A percentile compares a stretch with the other conserved stretches of the same genome.
These are phyloP conservation scores for Lissonota sp. DNA, from an alignment of 2,888 invertebrate species.

Conservation along the genomic window DNA sequence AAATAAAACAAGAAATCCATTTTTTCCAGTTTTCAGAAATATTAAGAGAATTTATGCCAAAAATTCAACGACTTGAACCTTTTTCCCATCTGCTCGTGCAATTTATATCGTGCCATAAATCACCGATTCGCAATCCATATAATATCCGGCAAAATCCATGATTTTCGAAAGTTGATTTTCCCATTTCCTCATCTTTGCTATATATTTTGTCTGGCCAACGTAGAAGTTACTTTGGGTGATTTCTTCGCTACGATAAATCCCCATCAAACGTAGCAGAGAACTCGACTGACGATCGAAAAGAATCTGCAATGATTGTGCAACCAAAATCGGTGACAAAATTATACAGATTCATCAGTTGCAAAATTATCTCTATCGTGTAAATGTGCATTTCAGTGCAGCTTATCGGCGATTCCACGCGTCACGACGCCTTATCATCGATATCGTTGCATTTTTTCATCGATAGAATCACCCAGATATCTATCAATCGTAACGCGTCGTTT, in stretches of 20 bases:
- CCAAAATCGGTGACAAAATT: slow-evolving; percentile 22
- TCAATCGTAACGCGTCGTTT: slow-evolving; percentile 53
- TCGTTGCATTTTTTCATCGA: slow-evolving; percentile 69
- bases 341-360: neutral
- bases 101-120: slow-evolving; percentile 35
- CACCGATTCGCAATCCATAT: slow-evolving; percentile 23
- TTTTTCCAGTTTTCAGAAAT: too few species aligned
- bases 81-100: too few species aligned
- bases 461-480: slow-evolving; percentile 66
- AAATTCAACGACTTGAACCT: too few species aligned
- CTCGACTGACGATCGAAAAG: slow-evolving; percentile 3
- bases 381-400: neutral
- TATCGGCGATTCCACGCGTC: slow-evolving; percentile 61
- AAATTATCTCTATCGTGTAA: neutral
- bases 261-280: slow-evolving; percentile 1
- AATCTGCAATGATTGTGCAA: neutral
- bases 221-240: too few species aligned
- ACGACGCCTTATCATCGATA: slow-evolving; percentile 73
- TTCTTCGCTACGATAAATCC: slow-evolving; percentile 7
- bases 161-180: too few species aligned
- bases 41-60: too few species aligned
- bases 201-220: too few species aligned
- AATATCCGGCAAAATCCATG: slow-evolving; percentile 14
- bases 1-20: too few species aligned
- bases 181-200: too few species aligned